These are phyloP conservation scores for Cyprinella venusta DNA, from an alignment of 2,797 vertebrate genomes.

Conservation along the genomic window DNA sequence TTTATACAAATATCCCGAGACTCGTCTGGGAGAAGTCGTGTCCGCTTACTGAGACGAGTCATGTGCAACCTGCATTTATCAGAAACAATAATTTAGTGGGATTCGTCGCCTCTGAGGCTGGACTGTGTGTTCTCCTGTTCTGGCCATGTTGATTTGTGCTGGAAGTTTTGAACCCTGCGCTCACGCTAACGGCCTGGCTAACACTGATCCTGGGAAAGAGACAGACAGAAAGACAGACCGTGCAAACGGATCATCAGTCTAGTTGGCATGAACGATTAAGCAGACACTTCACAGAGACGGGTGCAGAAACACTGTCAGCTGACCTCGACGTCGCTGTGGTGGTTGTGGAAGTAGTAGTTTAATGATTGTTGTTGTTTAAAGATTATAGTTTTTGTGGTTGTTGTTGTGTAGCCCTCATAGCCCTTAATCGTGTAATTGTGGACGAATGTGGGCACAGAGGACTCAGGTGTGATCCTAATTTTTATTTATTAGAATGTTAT, in stretches of 20 bases:
- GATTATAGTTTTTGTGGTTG: no score
- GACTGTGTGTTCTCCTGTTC: not conserved
- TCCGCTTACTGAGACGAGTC: slow-evolving; percentile 27
- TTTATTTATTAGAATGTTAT: no score
- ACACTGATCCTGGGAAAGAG: slow-evolving; percentile 64
- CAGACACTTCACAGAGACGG: no score
- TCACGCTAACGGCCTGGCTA: slow-evolving; percentile 59
- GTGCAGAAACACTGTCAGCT: slow-evolving; percentile 69
- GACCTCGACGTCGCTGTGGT: slow-evolving; percentile 52
- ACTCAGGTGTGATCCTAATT: no score
- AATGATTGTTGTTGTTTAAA: no score
- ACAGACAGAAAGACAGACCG: slow-evolving; percentile 40
- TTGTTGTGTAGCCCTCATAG: no score
- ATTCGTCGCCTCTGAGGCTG: slow-evolving; percentile 12
- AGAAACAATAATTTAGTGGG: slow-evolving; percentile 32
- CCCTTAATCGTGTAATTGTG: no score
- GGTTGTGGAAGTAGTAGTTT: no score
- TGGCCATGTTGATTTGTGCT: slow-evolving; percentile 28
- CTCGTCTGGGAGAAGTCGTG: not conserved
- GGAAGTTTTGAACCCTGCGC: slow-evolving; percentile 53
- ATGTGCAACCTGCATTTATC: slow-evolving; percentile 28
- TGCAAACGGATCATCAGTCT: slow-evolving; percentile 76
- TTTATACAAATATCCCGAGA: not conserved
- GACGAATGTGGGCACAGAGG: no score
- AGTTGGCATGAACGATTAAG: slow-evolving; percentile 71